Evolutionary conservation across 2,797 vertebrate genomes (phyloP).

Genomic region (Sciurus carolinensis): DNA sequence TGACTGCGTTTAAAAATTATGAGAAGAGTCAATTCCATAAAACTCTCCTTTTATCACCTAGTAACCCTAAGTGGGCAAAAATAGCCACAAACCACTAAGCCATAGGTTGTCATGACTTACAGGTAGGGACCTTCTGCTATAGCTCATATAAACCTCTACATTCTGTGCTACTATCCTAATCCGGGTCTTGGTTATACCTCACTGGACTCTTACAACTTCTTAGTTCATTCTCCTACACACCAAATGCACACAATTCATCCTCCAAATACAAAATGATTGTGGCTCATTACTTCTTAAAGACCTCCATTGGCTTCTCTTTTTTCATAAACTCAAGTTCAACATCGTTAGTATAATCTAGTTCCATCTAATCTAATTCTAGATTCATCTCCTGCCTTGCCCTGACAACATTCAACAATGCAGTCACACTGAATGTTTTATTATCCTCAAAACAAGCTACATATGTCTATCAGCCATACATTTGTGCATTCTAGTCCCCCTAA

Average conservation of each 20-base stretch:
- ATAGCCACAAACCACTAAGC: neutral
- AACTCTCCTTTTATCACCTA: conserved; percentile 20
- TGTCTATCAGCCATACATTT: conserved; percentile 29
- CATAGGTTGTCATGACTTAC: neutral
- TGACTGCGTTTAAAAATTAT: conserved; percentile 42
- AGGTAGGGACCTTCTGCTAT: neutral
- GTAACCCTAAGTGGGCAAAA: neutral
- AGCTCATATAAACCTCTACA: neutral
- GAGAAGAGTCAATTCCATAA: conserved; percentile 42
- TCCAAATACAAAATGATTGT: neutral
- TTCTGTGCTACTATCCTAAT: neutral
- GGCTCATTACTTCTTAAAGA: conserved; percentile 14
- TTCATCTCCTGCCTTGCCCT: neutral
- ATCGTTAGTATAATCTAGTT: neutral
- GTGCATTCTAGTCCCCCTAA: neutral
- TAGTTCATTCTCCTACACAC: conserved; percentile 8
- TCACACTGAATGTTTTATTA: neutral
- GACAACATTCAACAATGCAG: neutral
- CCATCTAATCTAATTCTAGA: conserved; percentile 17
- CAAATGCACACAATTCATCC: conserved; percentile 31
- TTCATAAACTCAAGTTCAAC: conserved; percentile 14
- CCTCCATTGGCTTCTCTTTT: neutral
- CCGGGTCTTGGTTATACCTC: neutral
- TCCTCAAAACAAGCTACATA: conserved; percentile 49
- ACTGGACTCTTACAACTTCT: neutral